Evolutionary conservation across 2,113 vertebrate genomes (phyloP).

Genomic region (Oxygymnocypris stewartii): DNA sequence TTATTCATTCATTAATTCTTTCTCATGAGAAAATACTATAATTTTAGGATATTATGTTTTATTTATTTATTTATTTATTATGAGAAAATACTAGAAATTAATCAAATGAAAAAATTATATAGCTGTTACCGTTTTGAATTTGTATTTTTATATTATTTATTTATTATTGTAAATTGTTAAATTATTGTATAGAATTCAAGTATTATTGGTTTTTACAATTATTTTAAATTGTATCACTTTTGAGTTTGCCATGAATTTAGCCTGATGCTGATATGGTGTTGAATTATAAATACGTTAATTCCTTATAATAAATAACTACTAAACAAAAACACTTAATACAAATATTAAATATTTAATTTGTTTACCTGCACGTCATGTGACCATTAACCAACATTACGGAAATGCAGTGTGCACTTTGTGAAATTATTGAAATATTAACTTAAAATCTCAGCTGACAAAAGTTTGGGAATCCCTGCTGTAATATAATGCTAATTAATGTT

Average conservation of each 20-base stretch:
- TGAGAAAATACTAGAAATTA: too few relatives aligned
- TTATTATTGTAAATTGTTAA: not conserved
- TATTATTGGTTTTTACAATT: not conserved
- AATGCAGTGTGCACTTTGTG: not conserved
- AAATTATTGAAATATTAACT: not conserved
- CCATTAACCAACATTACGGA: not conserved
- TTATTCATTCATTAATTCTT: too few relatives aligned
- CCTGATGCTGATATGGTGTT: not conserved
- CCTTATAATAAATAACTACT: not conserved
- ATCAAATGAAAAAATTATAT: too few relatives aligned
- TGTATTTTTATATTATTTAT: not conserved
- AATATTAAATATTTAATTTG: not conserved
- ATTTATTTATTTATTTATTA: too few relatives aligned
- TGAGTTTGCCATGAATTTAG: not conserved
- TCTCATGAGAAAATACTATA: too few relatives aligned
- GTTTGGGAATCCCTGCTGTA: not conserved
- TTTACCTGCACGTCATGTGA: not conserved
- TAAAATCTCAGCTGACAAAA: not conserved
- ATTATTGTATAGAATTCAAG: not conserved
- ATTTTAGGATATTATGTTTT: too few relatives aligned
- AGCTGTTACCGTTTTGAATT: too few relatives aligned
- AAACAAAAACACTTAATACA: not conserved
- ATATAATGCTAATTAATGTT: not conserved
- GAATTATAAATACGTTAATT: not conserved
- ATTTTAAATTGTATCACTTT: not conserved